These are phyloP conservation scores for Opisthograptis luteolata DNA, from an alignment of 2,888 invertebrate species.

Conservation along the genomic window DNA sequence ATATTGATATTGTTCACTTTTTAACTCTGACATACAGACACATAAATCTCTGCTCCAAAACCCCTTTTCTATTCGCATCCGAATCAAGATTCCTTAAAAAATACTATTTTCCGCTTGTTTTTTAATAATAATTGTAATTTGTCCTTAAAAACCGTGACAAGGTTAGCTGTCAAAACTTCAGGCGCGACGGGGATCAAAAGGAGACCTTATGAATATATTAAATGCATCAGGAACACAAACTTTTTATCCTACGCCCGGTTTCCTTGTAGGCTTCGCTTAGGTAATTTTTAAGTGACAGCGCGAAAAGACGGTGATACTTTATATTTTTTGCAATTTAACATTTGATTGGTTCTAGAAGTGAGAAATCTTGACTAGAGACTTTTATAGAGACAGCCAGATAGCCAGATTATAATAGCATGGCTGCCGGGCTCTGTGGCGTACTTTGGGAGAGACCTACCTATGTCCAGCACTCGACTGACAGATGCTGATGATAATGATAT, in stretches of 20 bases:
- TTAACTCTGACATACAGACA: no score
- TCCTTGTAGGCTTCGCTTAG: conserved; percentile 51
- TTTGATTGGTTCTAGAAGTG: neutral
- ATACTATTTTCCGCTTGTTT: no score
- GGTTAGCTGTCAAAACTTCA: conserved; percentile 57
- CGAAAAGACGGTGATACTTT: conserved; percentile 48
- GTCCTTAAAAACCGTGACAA: conserved; percentile 75
- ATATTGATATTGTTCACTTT: no score
- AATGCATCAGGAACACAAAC: conserved; percentile 61
- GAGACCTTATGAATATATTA: conserved; percentile 81
- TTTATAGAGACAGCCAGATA: no score
- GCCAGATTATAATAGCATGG: no score
- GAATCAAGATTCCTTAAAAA: conserved; percentile 30
- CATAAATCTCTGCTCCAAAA: conserved; percentile 64
- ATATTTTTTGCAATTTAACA: neutral
- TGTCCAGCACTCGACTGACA: no score
- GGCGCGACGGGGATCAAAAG: conserved; percentile 62
- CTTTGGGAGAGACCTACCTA: no score
- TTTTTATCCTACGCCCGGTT: conserved; percentile 61
- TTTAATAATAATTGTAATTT: conserved; percentile 63
- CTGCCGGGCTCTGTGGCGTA: no score
- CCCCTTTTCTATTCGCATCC: conserved; percentile 57
- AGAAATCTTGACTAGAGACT: no score
- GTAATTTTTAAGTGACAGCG: conserved; percentile 60
- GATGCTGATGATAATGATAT: no score